Evolutionary conservation across 2,797 vertebrate genomes (phyloP).

Genomic region (Garrulus glandarius): DNA sequence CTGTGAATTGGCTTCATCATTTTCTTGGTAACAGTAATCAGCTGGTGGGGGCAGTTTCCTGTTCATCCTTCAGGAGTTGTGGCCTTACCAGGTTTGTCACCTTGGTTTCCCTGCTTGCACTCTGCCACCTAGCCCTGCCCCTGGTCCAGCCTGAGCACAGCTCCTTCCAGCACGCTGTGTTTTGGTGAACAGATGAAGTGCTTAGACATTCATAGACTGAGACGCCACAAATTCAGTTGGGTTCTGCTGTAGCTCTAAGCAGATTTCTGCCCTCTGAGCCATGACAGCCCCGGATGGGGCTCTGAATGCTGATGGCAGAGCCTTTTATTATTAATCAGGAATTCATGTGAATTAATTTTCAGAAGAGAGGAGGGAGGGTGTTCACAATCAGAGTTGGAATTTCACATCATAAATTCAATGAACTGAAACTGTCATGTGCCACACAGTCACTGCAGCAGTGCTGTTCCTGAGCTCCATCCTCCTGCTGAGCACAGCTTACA

Average conservation of each 20-base stretch:
- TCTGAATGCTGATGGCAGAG: constrained; percentile 77
- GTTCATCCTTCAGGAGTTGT: neutral
- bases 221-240: constrained; percentile 80
- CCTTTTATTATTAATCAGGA: constrained; percentile 78
- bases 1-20: neutral
- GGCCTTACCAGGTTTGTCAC: neutral
- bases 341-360: constrained; percentile 80
- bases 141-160: neutral
- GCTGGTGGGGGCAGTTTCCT: neutral
- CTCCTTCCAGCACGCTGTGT: constrained; percentile 48
- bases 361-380: constrained; percentile 52
- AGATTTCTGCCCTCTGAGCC: constrained; percentile 83
- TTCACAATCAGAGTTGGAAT: constrained; percentile 66
- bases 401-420: constrained; percentile 72
- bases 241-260: constrained; percentile 77
- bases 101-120: neutral
- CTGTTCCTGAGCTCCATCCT: neutral
- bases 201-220: constrained; percentile 86
- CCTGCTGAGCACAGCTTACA: neutral
- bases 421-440: constrained; percentile 57
- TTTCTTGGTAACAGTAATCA: neutral
- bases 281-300: constrained; percentile 74
- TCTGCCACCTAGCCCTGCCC: constrained; percentile 33
- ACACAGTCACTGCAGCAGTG: neutral
- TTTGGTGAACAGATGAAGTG: constrained; percentile 76